Evolutionary conservation across 2,888 invertebrate species (phyloP).

Genomic region (Aphodius granarius): DNA sequence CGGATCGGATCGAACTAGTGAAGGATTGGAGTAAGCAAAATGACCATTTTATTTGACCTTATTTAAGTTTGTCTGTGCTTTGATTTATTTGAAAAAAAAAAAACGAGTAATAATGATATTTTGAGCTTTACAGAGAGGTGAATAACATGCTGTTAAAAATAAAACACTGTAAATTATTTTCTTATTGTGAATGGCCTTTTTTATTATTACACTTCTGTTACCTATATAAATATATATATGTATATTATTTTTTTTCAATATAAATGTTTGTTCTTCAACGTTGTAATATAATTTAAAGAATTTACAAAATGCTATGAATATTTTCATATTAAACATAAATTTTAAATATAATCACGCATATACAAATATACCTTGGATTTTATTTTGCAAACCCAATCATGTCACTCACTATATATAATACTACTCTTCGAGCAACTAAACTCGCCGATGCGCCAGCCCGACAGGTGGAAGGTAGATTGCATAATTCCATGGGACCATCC

Average conservation of each 20-base stretch:
- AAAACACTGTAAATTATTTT: constrained; percentile 48
- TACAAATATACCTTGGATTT: constrained; percentile 46
- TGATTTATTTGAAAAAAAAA: constrained; percentile 43
- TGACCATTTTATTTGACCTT: constrained; percentile 40
- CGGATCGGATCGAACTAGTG: constrained; percentile 45
- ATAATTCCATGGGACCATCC: not conserved
- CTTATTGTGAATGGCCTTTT: constrained; percentile 48
- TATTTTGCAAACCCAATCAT: constrained; percentile 40
- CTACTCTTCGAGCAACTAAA: not conserved
- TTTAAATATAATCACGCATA: constrained; percentile 54
- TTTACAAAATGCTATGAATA: constrained; percentile 53
- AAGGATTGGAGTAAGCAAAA: constrained; percentile 50
- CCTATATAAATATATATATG: not conserved
- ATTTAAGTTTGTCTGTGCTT: constrained; percentile 51
- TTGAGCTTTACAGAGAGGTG: constrained; percentile 53
- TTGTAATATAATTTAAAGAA: constrained; percentile 53
- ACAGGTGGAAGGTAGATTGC: not conserved
- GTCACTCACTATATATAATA: constrained; percentile 33
- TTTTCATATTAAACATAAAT: constrained; percentile 54
- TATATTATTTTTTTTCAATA: constrained; percentile 39
- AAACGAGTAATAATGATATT: constrained; percentile 48
- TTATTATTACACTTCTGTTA: not conserved
- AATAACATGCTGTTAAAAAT: constrained; percentile 46
- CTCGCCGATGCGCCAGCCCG: not conserved
- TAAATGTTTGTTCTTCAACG: constrained; percentile 51